Conservation (phyloP, 2,113 vertebrate species). For the Dromas ardeola region DNA sequence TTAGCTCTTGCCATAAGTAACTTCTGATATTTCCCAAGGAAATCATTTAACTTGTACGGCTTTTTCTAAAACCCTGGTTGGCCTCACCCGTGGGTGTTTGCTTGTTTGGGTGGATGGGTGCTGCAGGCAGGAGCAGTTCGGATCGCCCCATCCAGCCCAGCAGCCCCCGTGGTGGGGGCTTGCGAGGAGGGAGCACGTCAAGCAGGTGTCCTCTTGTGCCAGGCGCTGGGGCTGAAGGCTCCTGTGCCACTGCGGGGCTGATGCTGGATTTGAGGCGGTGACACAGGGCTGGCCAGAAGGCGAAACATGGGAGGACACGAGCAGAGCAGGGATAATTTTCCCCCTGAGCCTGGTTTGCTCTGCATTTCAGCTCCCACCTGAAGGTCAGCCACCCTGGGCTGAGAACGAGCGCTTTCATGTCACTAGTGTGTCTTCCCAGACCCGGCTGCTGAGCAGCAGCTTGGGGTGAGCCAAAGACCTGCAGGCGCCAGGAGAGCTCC, state of each 20-base stretch:
- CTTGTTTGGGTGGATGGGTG: background rate
- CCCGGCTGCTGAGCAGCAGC: background rate
- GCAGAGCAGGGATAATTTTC: background rate
- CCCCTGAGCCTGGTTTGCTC: background rate
- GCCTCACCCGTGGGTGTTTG: slow-evolving; percentile 24
- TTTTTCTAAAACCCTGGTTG: slow-evolving; percentile 40
- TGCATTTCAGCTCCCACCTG: background rate
- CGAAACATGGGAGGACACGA: rapidly evolving
- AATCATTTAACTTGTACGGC: slow-evolving; percentile 44
- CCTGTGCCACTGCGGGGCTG: background rate
- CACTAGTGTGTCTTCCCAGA: background rate
- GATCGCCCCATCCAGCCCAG: background rate
- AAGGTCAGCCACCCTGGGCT: background rate
- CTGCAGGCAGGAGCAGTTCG: background rate
- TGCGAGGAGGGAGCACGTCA: rapidly evolving
- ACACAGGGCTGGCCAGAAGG: background rate
- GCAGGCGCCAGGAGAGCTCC: background rate
- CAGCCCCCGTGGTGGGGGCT: background rate
- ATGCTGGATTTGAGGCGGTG: background rate
- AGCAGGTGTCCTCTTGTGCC: background rate
- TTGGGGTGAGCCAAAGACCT: background rate
- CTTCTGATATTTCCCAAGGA: slow-evolving; percentile 59
- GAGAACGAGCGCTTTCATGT: background rate
- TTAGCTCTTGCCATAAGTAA: slow-evolving; percentile 54
- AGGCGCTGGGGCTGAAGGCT: background rate